Evolutionary conservation across 2,797 vertebrate genomes (phyloP).

Genomic region (Anguilla pacifica): DNA sequence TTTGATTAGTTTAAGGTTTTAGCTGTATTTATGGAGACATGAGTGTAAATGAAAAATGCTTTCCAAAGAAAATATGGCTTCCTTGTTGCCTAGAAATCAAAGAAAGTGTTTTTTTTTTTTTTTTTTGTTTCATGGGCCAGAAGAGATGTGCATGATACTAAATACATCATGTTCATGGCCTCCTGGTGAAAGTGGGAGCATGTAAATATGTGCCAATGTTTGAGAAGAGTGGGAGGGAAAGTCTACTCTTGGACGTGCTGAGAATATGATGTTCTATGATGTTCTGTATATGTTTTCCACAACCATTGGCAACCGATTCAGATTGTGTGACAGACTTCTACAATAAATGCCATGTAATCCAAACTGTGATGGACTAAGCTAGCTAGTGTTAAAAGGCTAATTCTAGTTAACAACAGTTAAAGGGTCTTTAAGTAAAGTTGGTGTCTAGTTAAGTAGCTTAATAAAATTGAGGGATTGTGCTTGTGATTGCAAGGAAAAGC

Average conservation of each 20-base stretch:
- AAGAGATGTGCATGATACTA: not conserved
- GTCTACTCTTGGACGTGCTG: not conserved
- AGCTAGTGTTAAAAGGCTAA: not conserved
- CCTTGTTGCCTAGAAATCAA: not conserved
- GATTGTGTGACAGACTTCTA: not conserved
- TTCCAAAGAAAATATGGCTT: not conserved
- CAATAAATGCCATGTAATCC: not conserved
- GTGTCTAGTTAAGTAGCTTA: not conserved
- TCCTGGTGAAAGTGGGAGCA: too few relatives aligned
- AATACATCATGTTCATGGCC: not conserved
- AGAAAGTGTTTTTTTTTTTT: not conserved
- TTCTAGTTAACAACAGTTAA: too few relatives aligned
- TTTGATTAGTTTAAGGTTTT: not conserved
- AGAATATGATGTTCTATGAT: too few relatives aligned
- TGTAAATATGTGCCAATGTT: too few relatives aligned
- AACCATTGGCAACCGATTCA: not conserved
- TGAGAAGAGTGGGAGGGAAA: not conserved
- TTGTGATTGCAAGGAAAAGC: not conserved
- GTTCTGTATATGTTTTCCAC: not conserved
- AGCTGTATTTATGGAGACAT: not conserved
- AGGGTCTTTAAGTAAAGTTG: not conserved
- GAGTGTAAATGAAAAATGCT: not conserved
- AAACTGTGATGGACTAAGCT: not conserved
- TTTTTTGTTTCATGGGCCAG: not conserved
- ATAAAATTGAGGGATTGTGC: not conserved